Conservation (phyloP, 2,113 vertebrate species). For the Circaetus cinerascens region DNA sequence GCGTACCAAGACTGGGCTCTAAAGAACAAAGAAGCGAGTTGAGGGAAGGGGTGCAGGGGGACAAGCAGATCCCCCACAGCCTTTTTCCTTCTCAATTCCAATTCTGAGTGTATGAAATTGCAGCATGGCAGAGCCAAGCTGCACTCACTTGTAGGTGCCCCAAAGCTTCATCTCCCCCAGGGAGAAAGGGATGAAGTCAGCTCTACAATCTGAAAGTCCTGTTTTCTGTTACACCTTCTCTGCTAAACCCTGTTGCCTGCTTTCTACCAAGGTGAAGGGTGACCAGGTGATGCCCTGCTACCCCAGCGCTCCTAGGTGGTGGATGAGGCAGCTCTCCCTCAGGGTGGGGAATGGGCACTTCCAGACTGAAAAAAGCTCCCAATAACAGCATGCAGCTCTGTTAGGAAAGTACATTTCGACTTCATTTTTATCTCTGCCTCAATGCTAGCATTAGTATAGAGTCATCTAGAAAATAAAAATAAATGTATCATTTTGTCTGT, state of each 20-base stretch:
- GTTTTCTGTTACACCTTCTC: neutral
- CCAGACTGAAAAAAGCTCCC: neutral
- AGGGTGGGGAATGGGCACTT: neutral
- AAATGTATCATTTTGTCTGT: neutral
- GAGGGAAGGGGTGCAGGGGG: rapidly evolving
- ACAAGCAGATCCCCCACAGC: rapidly evolving
- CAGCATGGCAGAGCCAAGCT: neutral
- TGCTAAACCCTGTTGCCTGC: neutral
- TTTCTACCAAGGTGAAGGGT: neutral
- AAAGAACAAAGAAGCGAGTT: neutral
- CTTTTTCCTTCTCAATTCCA: neutral
- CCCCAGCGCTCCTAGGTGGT: neutral
- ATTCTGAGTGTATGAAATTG: neutral
- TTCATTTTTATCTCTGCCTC: neutral
- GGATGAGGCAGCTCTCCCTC: neutral
- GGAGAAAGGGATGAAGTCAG: neutral
- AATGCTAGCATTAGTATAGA: neutral
- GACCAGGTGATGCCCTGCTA: neutral
- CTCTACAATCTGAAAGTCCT: neutral
- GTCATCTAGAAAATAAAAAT: neutral
- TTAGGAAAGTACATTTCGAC: neutral
- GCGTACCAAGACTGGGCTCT: neutral
- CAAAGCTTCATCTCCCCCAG: neutral
- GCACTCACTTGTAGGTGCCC: neutral
- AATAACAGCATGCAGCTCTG: neutral